Base-by-base conservation (phyloP, 2,888 invertebrate genomes). In the Sturmia bella region DNA sequence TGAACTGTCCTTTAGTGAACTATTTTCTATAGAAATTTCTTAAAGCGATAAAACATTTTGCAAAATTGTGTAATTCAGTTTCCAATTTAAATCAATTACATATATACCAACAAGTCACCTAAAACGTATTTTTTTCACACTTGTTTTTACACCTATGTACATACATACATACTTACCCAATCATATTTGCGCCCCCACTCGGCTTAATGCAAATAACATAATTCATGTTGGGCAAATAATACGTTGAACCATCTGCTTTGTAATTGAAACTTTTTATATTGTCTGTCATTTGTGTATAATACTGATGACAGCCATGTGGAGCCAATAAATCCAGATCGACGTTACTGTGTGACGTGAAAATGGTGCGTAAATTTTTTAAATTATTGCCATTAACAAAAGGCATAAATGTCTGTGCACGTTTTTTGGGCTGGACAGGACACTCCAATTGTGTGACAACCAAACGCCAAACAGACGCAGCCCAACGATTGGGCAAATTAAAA, bases 301-400 rank as follows among this genome's bases (percentile, higher is more conserved):
- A 95, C 85, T 95, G 95, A 17, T 94, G 91, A 63, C 94, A 94
- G 48, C 94, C 95, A 0, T 92, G 91, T 0, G 95, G 95, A 0
- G 95, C 91, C 52, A 91, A 76, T n/a, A 88, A 76, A 12, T 90
- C 87, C 24, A 86, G 84, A 84, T 90, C 90, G 0, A 85, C 87
- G 39, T 86, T 87, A 17, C 83, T 78, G 54, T 84, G 85, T 0
- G 87, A 64, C 19, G 87, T 85, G 39, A 90, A 89, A 3, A 90
- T 86, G 27, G 80, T 82, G 21, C 87, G 87, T 50, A 89, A 76
- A 81, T 89, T 66, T 81, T 87, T 88, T 59, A 90, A 75, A 43
- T 86, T 87, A 24, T 87, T 87, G 37, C 84, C 84, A 24, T 84
- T 80, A 1, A 85, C 69, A 45, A 83, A 80, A 12, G 85, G 81